Evolutionary conservation across 92 coral and sea anemone species (phyloP), one percentile per base, ranked within the genome.

Genomic region (Epizoanthus rinbou): DNA sequence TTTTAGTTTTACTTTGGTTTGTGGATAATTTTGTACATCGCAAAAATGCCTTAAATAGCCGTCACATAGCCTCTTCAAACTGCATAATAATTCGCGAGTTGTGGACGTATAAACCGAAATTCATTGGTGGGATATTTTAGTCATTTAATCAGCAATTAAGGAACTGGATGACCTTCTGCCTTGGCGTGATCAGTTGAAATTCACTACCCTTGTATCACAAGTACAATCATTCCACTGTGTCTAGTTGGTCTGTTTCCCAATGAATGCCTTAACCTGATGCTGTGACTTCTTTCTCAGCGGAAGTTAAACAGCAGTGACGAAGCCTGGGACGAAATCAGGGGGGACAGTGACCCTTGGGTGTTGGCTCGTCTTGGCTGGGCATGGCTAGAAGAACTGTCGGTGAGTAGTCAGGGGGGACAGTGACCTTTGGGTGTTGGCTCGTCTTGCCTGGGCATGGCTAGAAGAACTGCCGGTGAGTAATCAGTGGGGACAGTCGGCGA

Each of bases 361-460:
- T 59, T 96, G 72, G 89, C 92, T 28, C 88, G 98, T 15, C 76
- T 96, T 57, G 83, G 91, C 53, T 92, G 95, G 89, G 83, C 94
- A 6, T 96, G 98, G 98, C 76, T 95, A 13, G 92, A 86, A 70
- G 86, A 75, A 16, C 92, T 95, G 2, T 88, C 82, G 92, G 98
- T 94, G 37, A 89, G 90, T 65, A 35, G 8, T 50, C 54, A 50
- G 54, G 16, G 16, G 54, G 16, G 15, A 50, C 54, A 87, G 16
- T 50, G 54, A 50, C 0, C 54, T 0, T 50, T 50, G 16, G 3
- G 54, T 50, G 15, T 50, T 50, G 16, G 54, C 14, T 28, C 88
- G 96, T 15, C 76, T 96, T 57, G 83, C 92, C 53, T 92, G 95
- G 89, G 83, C 94, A 6, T 93, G 98, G 98, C 76, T 95, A 37